phyloP scores from a whole-genome alignment of 1,140 invertebrate species.

The Dendroctonus ponderosae region DNA sequence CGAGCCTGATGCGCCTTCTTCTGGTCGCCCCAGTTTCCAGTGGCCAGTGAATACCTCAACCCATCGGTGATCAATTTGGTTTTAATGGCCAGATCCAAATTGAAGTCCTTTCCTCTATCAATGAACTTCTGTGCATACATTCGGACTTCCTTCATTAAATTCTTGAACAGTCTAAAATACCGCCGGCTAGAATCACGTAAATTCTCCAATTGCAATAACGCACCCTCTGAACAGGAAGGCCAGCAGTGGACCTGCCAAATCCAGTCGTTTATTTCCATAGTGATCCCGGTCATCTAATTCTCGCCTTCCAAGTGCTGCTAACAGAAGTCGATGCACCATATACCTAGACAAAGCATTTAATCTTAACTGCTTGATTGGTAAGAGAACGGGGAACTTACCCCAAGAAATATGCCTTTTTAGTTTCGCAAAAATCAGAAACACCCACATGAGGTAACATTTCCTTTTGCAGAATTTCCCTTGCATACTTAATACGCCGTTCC shows the following conservation, averaged over 20 bases:
- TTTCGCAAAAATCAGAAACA: constrained; percentile 98
- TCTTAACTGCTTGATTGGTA: background rate
- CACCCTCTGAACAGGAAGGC: constrained; percentile 92
- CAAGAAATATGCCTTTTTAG: constrained; percentile 97
- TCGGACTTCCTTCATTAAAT: constrained; percentile 91
- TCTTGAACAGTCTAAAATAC: constrained; percentile 72
- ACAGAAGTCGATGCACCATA: constrained; percentile 94
- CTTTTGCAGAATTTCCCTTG: constrained; percentile 97
- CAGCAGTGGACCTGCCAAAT: constrained; percentile 93
- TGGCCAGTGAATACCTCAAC: constrained; percentile 95
- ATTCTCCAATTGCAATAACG: constrained; percentile 23
- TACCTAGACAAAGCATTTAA: constrained; percentile 61
- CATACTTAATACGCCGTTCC: constrained; percentile 98
- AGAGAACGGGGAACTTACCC: constrained; percentile 57
- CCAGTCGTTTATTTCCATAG: constrained; percentile 97
- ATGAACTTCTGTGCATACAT: constrained; percentile 99
- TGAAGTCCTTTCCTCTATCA: constrained; percentile 97
- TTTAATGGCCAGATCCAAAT: constrained; percentile 95
- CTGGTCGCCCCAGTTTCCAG: constrained; percentile 99
- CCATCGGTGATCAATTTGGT: constrained; percentile 98
- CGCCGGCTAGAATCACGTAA: background rate
- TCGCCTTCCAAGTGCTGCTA: constrained; percentile 90
- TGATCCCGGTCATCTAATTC: constrained; percentile 99
- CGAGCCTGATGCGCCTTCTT: constrained; percentile 94
- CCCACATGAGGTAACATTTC: constrained; percentile 99